Evolutionary conservation across 2,888 invertebrate genomes (phyloP).

Genomic region (Tinea trinotella): DNA sequence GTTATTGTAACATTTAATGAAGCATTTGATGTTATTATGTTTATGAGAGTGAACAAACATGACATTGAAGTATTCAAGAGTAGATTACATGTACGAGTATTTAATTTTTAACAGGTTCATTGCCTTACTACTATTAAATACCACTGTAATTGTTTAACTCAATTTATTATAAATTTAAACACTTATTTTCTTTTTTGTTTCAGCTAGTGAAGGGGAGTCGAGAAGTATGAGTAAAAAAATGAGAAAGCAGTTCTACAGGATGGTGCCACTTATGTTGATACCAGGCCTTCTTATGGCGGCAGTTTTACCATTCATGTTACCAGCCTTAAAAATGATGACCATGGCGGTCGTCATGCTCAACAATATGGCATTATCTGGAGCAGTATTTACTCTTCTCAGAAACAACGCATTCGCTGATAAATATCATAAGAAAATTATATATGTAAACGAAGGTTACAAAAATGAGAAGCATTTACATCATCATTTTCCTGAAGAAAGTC

Average conservation of each 20-base stretch:
- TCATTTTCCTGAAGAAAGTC: slow-evolving; percentile 3
- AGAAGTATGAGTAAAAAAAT: slow-evolving; percentile 49
- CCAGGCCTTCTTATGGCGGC: slow-evolving; percentile 78
- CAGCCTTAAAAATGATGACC: slow-evolving; percentile 77
- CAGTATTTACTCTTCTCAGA: slow-evolving; percentile 69
- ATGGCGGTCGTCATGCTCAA: slow-evolving; percentile 75
- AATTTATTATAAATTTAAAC: background rate
- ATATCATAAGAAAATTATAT: slow-evolving; percentile 68
- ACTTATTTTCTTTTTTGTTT: slow-evolving; percentile 24
- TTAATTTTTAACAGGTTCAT: background rate
- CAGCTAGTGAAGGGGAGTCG: slow-evolving; percentile 34
- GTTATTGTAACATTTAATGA: too few species aligned
- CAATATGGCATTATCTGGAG: slow-evolving; percentile 77
- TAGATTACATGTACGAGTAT: too few species aligned
- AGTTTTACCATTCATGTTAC: slow-evolving; percentile 77
- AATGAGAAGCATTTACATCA: slow-evolving; percentile 42
- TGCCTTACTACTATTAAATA: background rate
- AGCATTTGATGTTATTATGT: too few species aligned
- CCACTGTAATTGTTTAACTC: background rate
- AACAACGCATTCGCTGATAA: slow-evolving; percentile 72
- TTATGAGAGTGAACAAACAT: too few species aligned
- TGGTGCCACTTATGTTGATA: slow-evolving; percentile 70
- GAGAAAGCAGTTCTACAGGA: slow-evolving; percentile 42
- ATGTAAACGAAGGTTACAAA: slow-evolving; percentile 71
- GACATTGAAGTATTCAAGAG: too few species aligned